These are phyloP conservation scores for Hafferia zeledoni DNA, from an alignment of 2,797 vertebrate species.

Conservation along the genomic window DNA sequence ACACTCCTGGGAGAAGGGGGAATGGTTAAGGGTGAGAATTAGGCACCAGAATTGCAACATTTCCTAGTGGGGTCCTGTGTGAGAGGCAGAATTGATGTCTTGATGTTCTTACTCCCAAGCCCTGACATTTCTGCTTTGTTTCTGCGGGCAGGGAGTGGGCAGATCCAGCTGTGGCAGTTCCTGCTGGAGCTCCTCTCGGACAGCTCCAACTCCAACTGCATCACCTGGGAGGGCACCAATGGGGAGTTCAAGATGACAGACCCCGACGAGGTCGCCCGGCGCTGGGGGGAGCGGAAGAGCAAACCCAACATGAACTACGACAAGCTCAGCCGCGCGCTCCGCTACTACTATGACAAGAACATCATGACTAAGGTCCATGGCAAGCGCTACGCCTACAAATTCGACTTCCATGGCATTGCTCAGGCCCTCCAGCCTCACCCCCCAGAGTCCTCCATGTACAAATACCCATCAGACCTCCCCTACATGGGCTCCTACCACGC, in stretches of 20 bases:
- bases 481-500: constrained; percentile 88
- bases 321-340: constrained; percentile 89
- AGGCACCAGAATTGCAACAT: neutral
- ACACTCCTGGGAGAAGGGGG: neutral
- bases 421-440: constrained; percentile 90
- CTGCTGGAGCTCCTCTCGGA: constrained; percentile 88
- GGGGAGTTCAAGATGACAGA: constrained; percentile 92
- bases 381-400: constrained; percentile 91
- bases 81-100: neutral
- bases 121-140: neutral
- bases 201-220: constrained; percentile 88
- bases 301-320: constrained; percentile 94
- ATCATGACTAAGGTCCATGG: constrained; percentile 94
- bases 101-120: neutral
- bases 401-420: constrained; percentile 90
- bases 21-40: neutral
- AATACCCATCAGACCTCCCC: constrained; percentile 87
- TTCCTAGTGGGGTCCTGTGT: neutral
- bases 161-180: constrained; percentile 91
- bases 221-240: constrained; percentile 91
- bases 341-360: constrained; percentile 92
- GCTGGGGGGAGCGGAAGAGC: constrained; percentile 89
- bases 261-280: constrained; percentile 88
- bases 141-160: constrained; percentile 79
- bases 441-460: constrained; percentile 86